Evolutionary conservation across 2,888 invertebrate species (phyloP).

Genomic region (Neocrepidodera transversa): DNA sequence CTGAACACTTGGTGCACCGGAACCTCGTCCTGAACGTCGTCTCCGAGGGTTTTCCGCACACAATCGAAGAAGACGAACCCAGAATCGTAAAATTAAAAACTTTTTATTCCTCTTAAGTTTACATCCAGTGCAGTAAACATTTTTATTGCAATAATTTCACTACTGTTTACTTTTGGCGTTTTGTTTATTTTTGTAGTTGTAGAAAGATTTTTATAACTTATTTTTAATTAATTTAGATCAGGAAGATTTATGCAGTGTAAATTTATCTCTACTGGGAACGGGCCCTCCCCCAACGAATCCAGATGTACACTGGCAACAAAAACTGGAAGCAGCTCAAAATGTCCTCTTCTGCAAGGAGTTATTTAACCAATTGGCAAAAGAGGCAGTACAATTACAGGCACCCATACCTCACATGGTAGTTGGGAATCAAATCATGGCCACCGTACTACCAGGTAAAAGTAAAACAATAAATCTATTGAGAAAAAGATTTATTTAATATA

Average conservation of each 20-base stretch:
- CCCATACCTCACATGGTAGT: conserved; percentile 97
- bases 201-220: conserved; percentile 6
- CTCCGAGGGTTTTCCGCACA: no score
- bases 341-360: conserved; percentile 96
- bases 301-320: conserved; percentile 92
- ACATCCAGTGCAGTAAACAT: no score
- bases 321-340: conserved; percentile 96
- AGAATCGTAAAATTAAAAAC: no score
- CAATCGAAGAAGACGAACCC: no score
- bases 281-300: conserved; percentile 76
- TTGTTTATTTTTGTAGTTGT: conserved; percentile 1
- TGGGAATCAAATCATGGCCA: conserved; percentile 95
- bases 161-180: neutral
- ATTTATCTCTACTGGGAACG: conserved; percentile 78
- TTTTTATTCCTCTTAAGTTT: no score
- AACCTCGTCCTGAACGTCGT: no score
- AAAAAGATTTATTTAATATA: neutral
- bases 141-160: no score
- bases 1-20: no score
- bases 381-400: conserved; percentile 92
- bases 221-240: conserved; percentile 68
- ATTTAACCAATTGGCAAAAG: conserved; percentile 91
- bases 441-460: conserved; percentile 79
- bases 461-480: no score
- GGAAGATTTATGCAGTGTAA: conserved; percentile 86